These are phyloP conservation scores for Chondrosia reniformis DNA, from an alignment of 37 sponge, comb jelly and placozoan genomes.

Conservation along the genomic window DNA sequence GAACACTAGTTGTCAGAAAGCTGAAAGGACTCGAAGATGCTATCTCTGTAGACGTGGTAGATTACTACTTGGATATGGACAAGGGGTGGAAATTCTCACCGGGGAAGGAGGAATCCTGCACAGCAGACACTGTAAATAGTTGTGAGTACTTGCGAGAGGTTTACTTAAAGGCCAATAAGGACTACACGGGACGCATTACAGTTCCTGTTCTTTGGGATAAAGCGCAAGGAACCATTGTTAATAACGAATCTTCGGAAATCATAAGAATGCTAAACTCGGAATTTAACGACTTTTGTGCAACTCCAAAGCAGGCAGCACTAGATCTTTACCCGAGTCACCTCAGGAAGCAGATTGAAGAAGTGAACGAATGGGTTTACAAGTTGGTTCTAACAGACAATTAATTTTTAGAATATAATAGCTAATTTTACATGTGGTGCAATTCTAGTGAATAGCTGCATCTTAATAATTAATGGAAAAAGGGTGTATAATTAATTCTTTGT, in stretches of 20 bases:
- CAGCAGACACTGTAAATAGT: constrained; percentile 77
- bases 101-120: constrained; percentile 34
- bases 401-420: no score
- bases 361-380: constrained; percentile 86
- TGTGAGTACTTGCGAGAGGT: constrained; percentile 54
- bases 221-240: constrained; percentile 64
- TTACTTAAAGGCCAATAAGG: constrained; percentile 54
- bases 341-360: constrained; percentile 68
- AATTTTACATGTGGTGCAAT: no score
- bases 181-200: constrained; percentile 72
- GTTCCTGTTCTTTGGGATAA: constrained; percentile 92
- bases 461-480: no score
- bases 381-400: constrained; percentile 31
- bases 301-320: constrained; percentile 54
- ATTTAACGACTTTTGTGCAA: constrained; percentile 74
- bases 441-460: no score
- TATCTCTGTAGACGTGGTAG: constrained; percentile 67
- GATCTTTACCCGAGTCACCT: constrained; percentile 81
- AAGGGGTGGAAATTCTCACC: constrained; percentile 78
- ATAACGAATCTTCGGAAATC: constrained; percentile 89
- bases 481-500: no score
- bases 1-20: constrained; percentile 65
- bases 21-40: constrained; percentile 86
- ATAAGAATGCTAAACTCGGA: constrained; percentile 85
- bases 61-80: constrained; percentile 52